Base-by-base conservation (phyloP, 1,140 invertebrate species). In the Drosophila nannoptera region DNA sequence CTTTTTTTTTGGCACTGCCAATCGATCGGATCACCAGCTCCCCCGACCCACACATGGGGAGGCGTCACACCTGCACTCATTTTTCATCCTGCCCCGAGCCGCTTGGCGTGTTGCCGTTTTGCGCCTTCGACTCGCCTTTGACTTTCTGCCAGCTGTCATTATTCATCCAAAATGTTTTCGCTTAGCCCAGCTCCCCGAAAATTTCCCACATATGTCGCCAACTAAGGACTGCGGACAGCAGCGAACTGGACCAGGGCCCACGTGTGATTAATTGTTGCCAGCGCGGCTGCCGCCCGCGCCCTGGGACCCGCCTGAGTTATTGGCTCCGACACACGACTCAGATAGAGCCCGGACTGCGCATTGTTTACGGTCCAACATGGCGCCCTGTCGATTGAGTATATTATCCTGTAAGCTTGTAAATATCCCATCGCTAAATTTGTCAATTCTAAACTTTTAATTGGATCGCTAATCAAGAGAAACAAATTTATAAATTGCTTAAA, bases 71-170 rank as follows among this genome's bases (percentile, higher is more conserved):
- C 82, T 84, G 81, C 82, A 84, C 72, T 86, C 74, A 84, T 84
- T 84, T 84, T 87, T 84, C 81, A 84, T 87, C 68, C 73, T 49
- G 43, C 50, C 69, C 64, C 22, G 22, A 71, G 59, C 73, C 62
- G 52, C 67, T 59, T 81, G 72, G 78, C 75, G 68, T 82, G 69
- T 68, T 58, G 45, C 56, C 78, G 63, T 78, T 77, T 86, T 84
- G 77, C 80, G 78, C 80, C 80, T 83, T 78, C 69, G 78, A 84
- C 80, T 84, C 75, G 81, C 77, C 82, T 82, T 87, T 87, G 81
- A 87, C 81, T 87, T 87, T 81, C 59, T 77, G 81, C 82, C 81
- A 87, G 84, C 76, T 87, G 82, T 86, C 81, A 86, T 86, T 86
- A 87, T 86, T 86, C 81, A 86, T 86, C 81, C 74, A 67, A 77